Base-by-base conservation (phyloP, 2,113 vertebrate genomes). In the Uropsilus gracilis region DNA sequence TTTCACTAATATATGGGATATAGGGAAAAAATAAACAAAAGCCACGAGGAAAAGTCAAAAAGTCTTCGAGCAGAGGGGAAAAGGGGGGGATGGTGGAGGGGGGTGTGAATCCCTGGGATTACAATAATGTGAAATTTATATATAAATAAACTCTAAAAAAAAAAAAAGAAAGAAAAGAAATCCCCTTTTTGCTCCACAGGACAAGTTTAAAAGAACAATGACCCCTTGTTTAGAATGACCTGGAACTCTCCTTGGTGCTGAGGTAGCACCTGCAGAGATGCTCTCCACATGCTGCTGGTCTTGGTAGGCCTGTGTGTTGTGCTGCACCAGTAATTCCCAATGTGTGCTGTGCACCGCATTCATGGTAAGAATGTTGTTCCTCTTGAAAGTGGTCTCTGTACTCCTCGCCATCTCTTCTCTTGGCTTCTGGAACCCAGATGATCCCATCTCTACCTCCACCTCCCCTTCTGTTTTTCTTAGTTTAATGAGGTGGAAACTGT, bases 221-320 rank as follows among this genome's bases (percentile, higher is more conserved):
- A 26, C 30, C 24, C 48, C 0, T 12, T 30, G 9, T 34, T 26
- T 3, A 34, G 5, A 12, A 9, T 4, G 61, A 10, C 30, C 9
- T 76, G 86, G 89, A 61, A 57, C 86, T 89, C 86, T 97, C 93
- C 94, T 90, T 59, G 95, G 95, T 96, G 57, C 91, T 96, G 94
- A 95, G 89, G 30, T 0, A 26, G 22, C 42, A 30, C 57, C 37
- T 26, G 28, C 4, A 4, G 28, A 17, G 24, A 28, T 16, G 72
- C 17, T 75, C 28, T 10, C 32, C 30, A 12, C 34, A 9, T 1
- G 1, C 14, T 44, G 42, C 16, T 48, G 32, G 66, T 30, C 17
- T 37, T 3, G 30, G 11, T 37, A 20, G 30, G 17, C 20, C 42
- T 14, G 4, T 10, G 22, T 20, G 6, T 68, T n/a, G 7, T 11